Evolutionary conservation across 1,140 invertebrate species (phyloP).

Genomic region (Danaus melanippus): DNA sequence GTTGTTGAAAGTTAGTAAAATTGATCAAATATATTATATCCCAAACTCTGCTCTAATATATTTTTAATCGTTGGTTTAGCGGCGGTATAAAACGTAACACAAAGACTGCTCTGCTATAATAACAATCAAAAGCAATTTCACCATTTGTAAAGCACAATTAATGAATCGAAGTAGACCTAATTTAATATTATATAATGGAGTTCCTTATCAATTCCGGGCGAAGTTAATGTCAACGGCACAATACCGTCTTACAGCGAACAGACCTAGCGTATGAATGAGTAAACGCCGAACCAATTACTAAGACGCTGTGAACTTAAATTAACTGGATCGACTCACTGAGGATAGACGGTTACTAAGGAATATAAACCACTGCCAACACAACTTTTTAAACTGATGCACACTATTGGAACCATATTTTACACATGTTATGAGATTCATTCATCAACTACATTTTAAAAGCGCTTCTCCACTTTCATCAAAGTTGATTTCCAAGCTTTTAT

Average conservation of each 20-base stretch:
- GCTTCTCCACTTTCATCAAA: too few species aligned
- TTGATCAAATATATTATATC: constrained; percentile 2
- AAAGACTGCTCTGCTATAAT: constrained; percentile 11
- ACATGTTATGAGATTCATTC: too few species aligned
- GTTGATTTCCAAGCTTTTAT: too few species aligned
- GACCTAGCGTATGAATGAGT: constrained; percentile 23
- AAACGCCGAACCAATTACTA: constrained; percentile 31
- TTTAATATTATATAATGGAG: constrained; percentile 27
- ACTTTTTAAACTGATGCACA: too few species aligned
- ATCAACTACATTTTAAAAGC: too few species aligned
- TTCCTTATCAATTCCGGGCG: constrained; percentile 16
- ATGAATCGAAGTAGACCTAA: constrained; percentile 24
- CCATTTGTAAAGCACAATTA: constrained; percentile 19
- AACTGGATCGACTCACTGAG: constrained; percentile 20
- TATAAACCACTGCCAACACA: too few species aligned
- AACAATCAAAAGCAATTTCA: constrained; percentile 17
- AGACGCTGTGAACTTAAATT: constrained; percentile 31
- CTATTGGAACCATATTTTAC: too few species aligned
- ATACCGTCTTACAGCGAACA: constrained; percentile 12
- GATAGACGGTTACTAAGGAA: background rate
- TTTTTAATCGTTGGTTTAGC: constrained; percentile 23
- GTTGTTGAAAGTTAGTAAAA: constrained; percentile 6
- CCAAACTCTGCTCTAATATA: constrained; percentile 8
- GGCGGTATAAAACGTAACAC: constrained; percentile 14
- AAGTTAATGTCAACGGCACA: constrained; percentile 16